Conservation (phyloP, 37 sponge, comb jelly and placozoan species). For the Diacarnus erythraeanus region DNA sequence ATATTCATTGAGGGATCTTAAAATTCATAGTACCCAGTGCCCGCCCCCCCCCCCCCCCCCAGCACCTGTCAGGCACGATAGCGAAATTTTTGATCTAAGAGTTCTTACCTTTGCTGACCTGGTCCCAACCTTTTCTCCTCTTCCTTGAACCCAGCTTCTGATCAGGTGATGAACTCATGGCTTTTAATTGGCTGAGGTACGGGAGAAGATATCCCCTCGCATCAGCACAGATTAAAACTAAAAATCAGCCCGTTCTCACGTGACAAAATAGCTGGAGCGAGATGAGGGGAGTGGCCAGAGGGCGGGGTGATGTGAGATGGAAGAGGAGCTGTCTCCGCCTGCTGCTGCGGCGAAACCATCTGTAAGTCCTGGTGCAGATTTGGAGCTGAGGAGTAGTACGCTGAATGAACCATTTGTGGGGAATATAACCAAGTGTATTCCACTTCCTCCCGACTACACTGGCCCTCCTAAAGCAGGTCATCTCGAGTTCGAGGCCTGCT, state of each 20-base stretch:
- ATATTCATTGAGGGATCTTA: background rate
- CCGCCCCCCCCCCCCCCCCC: no score
- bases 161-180: background rate
- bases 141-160: background rate
- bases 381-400: background rate
- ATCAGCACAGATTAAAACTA: no score
- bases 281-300: background rate
- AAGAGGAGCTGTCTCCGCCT: no score
- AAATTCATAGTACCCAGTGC: no score
- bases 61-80: no score
- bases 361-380: no score
- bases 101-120: background rate
- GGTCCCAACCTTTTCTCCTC: slow-evolving; percentile 30
- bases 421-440: slow-evolving; percentile 64
- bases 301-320: background rate
- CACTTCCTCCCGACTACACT: slow-evolving; percentile 45
- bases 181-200: no score
- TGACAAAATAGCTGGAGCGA: background rate
- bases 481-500: slow-evolving; percentile 85
- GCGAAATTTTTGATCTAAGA: no score
- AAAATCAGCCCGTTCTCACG: background rate
- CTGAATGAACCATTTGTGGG: slow-evolving; percentile 74
- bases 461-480: slow-evolving; percentile 62
- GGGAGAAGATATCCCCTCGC: no score
- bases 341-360: no score